Conservation (phyloP, 2,113 vertebrate species). For the Cygnus atratus region DNA sequence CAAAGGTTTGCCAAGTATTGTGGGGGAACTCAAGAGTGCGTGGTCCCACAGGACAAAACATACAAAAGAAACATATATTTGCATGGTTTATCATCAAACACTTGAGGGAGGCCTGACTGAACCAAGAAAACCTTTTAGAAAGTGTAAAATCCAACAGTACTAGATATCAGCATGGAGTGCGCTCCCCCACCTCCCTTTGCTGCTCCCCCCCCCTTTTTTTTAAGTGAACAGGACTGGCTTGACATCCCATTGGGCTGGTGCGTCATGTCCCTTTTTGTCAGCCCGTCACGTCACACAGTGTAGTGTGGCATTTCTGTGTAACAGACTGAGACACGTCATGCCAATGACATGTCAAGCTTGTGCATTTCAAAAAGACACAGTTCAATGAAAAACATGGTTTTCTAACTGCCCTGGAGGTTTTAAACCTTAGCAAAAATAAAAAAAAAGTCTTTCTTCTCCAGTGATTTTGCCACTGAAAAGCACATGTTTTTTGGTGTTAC, state of each 20-base stretch:
- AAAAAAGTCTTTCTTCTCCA: conserved; percentile 65
- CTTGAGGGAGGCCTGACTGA: background rate
- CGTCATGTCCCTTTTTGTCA: conserved; percentile 78
- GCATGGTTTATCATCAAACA: background rate
- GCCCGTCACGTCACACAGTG: conserved; percentile 76
- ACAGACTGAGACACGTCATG: conserved; percentile 79
- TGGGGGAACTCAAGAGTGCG: background rate
- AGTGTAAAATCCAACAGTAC: background rate
- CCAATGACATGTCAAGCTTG: conserved; percentile 75
- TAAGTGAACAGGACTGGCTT: conserved; percentile 54
- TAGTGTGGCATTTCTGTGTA: conserved; percentile 78
- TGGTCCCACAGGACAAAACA: background rate
- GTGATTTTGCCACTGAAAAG: conserved; percentile 56
- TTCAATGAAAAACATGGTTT: conserved; percentile 79
- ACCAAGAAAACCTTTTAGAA: background rate
- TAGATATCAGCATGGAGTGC: background rate
- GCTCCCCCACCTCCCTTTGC: background rate
- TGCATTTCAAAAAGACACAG: conserved; percentile 79
- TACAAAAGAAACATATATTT: background rate
- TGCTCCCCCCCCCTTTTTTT: background rate
- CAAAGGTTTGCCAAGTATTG: background rate
- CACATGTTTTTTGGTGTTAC: conserved; percentile 25
- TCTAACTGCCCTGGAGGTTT: conserved; percentile 77
- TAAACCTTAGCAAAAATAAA: conserved; percentile 71
- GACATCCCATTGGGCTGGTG: conserved; percentile 75